A percentile compares a stretch with the other conserved stretches of the same genome.
Conservation (phyloP, 2,888 invertebrate genomes). For the Drosophila suboccidentalis region DNA sequence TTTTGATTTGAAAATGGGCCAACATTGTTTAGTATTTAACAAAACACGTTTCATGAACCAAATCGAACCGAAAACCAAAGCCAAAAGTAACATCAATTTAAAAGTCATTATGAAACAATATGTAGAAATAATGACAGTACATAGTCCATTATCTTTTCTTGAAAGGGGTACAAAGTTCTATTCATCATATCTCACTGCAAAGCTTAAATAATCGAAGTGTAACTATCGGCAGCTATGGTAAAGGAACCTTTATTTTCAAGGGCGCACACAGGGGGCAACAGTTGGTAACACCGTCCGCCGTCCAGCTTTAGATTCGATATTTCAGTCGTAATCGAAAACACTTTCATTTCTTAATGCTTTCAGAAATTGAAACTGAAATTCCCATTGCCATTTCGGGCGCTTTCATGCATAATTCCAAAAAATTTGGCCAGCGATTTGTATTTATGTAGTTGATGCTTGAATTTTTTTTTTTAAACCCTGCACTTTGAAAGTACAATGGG, state of each 20-base stretch:
- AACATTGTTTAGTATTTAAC: constrained; percentile 18
- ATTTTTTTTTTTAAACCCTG: constrained; percentile 1
- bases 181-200: not conserved
- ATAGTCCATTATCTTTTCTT: constrained; percentile 22
- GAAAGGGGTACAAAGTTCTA: not conserved
- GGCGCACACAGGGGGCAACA: not conserved
- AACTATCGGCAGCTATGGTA: not conserved
- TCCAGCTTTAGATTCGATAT: not conserved
- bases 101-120: constrained; percentile 36
- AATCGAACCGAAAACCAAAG: constrained; percentile 4
- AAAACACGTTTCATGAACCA: constrained; percentile 6
- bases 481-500: not conserved
- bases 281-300: not conserved
- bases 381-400: constrained; percentile 51
- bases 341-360: constrained; percentile 40
- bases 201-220: not conserved
- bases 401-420: constrained; percentile 52
- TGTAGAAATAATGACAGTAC: constrained; percentile 32
- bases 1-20: constrained; percentile 39
- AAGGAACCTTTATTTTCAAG: not conserved
- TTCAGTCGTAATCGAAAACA: constrained; percentile 15
- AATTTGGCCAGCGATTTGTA: constrained; percentile 28
- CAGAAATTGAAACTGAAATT: constrained; percentile 37
- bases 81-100: constrained; percentile 3
- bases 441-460: constrained; percentile 34